Base-by-base conservation (phyloP, 2,113 vertebrate species). In the Melanerpes aurifrons region DNA sequence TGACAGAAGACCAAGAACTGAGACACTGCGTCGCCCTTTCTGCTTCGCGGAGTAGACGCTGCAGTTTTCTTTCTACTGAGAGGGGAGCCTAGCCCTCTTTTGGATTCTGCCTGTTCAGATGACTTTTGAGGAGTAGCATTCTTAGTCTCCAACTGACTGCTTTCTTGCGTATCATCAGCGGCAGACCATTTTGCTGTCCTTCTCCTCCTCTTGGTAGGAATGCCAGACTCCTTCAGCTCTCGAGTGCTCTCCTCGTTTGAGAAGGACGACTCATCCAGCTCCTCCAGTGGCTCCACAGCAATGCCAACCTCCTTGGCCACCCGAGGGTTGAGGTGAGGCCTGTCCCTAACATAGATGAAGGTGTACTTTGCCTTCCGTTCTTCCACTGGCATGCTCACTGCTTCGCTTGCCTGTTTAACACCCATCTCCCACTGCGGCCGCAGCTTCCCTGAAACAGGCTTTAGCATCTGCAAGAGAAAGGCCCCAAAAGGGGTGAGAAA, bases 351-450 rank as follows among this genome's bases (percentile, higher is more conserved):
- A 8, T 99, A 99, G 68, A 98, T 92, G 90, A 99, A 99, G 19
- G 97, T 98, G 87, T 98, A 99, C 94, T 98, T 99, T 71, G 97
- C 97, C 84, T 98, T 97, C 69, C 99, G 98, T 21, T 99, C 98
- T 29, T 99, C 98, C 56, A 95, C 75, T 0, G 98, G 82, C 98
- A 99, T 98, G 96, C 73, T 16, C 29, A 98, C 91, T 2, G 99
- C 99, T 89, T 99, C 98, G 16, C 98, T 98, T 21, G 98, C 99
- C 91, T 99, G 99, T 48, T 98, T 95, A 40, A 99, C 91, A 8
- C 99, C 99, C 91, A 98, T 97, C 88, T 98, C 98, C 99, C 99
- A 99, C 96, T 99, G 99, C 5, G 98, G 97, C 68, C 98, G 97
- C 91, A 99, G 86, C 89, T 99, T 99, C 57, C 98, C 98, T 3